phyloP scores from a whole-genome alignment of 2,113 vertebrate genomes.

The Hippocampus comes region DNA sequence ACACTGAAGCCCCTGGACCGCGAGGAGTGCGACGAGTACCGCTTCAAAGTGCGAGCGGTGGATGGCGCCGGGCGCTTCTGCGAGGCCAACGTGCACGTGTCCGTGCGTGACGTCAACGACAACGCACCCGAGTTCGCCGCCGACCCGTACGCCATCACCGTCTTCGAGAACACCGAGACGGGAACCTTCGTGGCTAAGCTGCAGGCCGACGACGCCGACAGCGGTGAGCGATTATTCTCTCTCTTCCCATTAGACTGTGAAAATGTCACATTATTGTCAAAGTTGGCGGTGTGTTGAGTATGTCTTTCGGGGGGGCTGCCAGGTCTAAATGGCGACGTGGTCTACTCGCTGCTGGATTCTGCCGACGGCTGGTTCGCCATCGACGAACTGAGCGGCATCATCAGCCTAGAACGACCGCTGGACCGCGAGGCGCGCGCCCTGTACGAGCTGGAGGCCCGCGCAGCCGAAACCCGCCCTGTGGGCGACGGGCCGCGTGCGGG shows the following conservation, averaged over 20 bases:
- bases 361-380: constrained; percentile 90
- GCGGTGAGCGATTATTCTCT: constrained; percentile 71
- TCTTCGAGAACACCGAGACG: constrained; percentile 92
- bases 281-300: too few relatives aligned
- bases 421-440: constrained; percentile 84
- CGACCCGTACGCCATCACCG: constrained; percentile 83
- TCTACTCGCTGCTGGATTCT: constrained; percentile 82
- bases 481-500: constrained; percentile 73
- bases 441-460: constrained; percentile 80
- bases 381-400: constrained; percentile 83
- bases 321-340: constrained; percentile 84
- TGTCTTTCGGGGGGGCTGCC: not conserved
- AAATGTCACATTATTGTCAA: too few relatives aligned
- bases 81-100: constrained; percentile 78
- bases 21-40: constrained; percentile 80
- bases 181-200: constrained; percentile 85
- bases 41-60: constrained; percentile 80
- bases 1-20: constrained; percentile 82
- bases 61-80: constrained; percentile 91
- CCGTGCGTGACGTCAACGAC: constrained; percentile 89
- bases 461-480: constrained; percentile 83
- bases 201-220: constrained; percentile 83
- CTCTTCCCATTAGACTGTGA: too few relatives aligned
- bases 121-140: constrained; percentile 85
- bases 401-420: constrained; percentile 82